Conservation (phyloP, 2,888 invertebrate genomes). For the Coenonympha arcania region DNA sequence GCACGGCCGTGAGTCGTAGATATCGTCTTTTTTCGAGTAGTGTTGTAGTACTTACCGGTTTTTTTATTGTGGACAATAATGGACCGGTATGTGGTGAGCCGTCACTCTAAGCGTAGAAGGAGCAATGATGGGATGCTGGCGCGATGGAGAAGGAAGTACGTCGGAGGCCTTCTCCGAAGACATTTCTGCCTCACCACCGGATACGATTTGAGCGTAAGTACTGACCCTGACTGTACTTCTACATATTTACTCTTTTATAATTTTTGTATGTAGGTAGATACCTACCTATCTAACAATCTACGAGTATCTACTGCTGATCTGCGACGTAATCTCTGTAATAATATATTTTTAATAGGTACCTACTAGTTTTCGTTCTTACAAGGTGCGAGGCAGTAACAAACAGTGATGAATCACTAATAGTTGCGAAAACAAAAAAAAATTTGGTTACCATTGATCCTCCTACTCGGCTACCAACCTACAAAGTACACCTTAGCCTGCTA, state of each 20-base stretch:
- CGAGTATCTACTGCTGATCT: too few species aligned
- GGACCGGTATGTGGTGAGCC: constrained; percentile 60
- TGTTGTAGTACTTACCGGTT: neutral
- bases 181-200: constrained; percentile 57
- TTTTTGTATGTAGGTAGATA: too few species aligned
- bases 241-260: neutral
- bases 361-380: too few species aligned
- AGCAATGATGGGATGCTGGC: constrained; percentile 53
- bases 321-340: too few species aligned
- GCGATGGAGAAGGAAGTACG: constrained; percentile 58
- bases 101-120: constrained; percentile 56
- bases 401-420: too few species aligned
- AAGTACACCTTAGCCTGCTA: too few species aligned
- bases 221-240: neutral
- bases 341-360: too few species aligned
- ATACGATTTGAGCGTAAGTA: constrained; percentile 64
- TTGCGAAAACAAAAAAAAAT: too few species aligned
- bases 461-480: too few species aligned
- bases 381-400: too few species aligned
- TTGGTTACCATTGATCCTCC: too few species aligned
- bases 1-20: constrained; percentile 41
- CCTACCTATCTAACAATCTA: too few species aligned
- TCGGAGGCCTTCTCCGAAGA: constrained; percentile 45
- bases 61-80: constrained; percentile 43
- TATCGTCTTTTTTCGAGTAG: constrained; percentile 36